Base-by-base conservation (phyloP, 2,888 invertebrate species). In the Chalcosyrphus nemorum region DNA sequence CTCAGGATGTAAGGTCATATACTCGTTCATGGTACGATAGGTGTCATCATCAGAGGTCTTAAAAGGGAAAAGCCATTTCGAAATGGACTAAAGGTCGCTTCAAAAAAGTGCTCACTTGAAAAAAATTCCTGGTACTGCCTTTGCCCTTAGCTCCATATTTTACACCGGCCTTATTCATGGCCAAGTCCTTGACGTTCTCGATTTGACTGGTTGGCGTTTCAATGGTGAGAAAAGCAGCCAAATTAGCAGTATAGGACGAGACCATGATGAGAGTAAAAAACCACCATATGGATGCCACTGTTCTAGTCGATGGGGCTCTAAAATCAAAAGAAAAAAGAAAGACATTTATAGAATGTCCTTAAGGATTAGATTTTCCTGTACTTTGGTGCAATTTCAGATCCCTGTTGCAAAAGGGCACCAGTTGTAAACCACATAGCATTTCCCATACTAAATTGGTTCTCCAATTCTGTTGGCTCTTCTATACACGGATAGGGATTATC, bases 401-500 rank as follows among this genome's bases (percentile, higher is more conserved):
- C 97, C 90, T 97, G 97, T 68, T 97, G 97, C 89, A 97, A 93
- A 82, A 97, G 93, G 88, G 96, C 95, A n/a, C 96, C 96, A 52
- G 97, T 94, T 21, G 96, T 95, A 90, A 97, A 97, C 97, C 97
- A 98, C 86, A 98, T 93, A 5, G 96, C 95, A 91, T 97, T 97
- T 38, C 95, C 94, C 65, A 97, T 92, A 29, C 94, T 95, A 92
- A 96, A 96, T 88, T 96, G 96, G 91, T 97, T 98, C 88, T 96
- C 95, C 59, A 97, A 93, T 63, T 94, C 95, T 82, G 96, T 95
- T 1, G 96, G 96, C 88, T 97, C 96, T 87, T 95, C 95, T 84
- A 96, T 94, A 88, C 96, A 97, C 0, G 96, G 96, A 91, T 95
- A 95, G 0, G 97, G 96, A 91, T 97, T 97, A 86, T 95, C 95